Base-by-base conservation (phyloP, 2,797 vertebrate species). In the Synanceia verrucosa region DNA sequence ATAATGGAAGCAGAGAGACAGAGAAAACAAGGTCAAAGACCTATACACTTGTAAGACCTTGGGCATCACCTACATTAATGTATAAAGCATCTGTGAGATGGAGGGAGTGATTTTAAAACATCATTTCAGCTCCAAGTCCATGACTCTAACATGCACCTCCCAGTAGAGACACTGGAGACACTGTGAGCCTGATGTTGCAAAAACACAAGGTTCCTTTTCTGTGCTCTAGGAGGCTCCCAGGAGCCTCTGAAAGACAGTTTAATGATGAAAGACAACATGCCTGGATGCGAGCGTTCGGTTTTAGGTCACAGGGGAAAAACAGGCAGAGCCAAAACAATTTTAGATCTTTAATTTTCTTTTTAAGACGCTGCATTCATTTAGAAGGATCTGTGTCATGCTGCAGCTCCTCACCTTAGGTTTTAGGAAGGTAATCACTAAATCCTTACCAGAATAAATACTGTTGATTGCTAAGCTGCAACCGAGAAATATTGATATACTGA, bases 211-310 rank as follows among this genome's bases (percentile, higher is more conserved):
- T 64, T 85, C 80, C 66, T 76, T n/a, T 37, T 73, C 63, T 59
- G 66, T 51, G 77, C 77, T 79, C 62, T 1, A 39, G 62, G 74
- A 81, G 79, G 46, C 71, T 86, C 83, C 84, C 63, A 46, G 81
- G 76, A 83, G 86, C 65, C 29, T 72, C 55, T 65, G 62, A 70
- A 66, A 87, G 85, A 66, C 67, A 65, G 73, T 88, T 85, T 79
- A 84, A 88, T 84, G 87, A 91, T 89, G 83, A 89, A 89, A 86
- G 84, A 87, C 82, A 87, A 86, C 84, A 84, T 73, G 85, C 67
- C 72, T 76, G 83, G 78, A 85, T 82, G 81, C 79, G 50, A 69
- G 71, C 51, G 61, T 72, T 81, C 68, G 26, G 69, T 82, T 84
- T 79, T 44, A 80, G 82, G 74, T 83, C 86, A 37, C 82, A 48